These are phyloP conservation scores for Gymnarchus niloticus DNA, from an alignment of 2,113 vertebrate species.

Conservation along the genomic window DNA sequence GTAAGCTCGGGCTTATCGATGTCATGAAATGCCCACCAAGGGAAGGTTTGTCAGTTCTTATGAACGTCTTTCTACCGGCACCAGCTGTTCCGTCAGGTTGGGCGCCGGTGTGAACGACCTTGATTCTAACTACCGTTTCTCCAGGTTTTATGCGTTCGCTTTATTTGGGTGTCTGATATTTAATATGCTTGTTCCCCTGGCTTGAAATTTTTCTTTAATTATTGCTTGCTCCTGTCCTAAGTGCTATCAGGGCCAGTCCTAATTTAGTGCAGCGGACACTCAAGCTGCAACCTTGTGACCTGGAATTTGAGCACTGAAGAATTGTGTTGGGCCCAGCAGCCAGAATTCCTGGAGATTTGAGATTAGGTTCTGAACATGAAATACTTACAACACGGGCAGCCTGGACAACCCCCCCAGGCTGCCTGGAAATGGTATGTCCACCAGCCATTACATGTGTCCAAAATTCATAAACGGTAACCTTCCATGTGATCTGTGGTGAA, in stretches of 20 bases:
- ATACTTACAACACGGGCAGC: not conserved
- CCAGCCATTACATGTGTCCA: not conserved
- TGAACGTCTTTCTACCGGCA: slow-evolving; percentile 81
- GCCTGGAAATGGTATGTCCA: too few species aligned
- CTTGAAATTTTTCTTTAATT: not conserved
- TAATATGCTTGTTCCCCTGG: not conserved
- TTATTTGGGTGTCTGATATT: not conserved
- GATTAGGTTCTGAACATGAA: not conserved
- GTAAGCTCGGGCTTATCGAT: slow-evolving; percentile 64
- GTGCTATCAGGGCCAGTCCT: not conserved
- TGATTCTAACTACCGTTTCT: slow-evolving; percentile 68
- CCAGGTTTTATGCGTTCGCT: not conserved
- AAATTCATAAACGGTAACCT: not conserved
- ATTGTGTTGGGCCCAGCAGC: not conserved
- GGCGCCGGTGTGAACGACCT: slow-evolving; percentile 77
- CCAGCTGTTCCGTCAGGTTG: slow-evolving; percentile 83
- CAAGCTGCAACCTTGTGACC: not conserved
- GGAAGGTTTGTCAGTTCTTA: slow-evolving; percentile 71
- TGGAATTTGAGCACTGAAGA: not conserved
- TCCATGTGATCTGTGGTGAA: not conserved
- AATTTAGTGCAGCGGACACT: not conserved
- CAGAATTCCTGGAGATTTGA: slow-evolving; percentile 1
- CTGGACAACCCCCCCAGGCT: not conserved
- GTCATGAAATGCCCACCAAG: slow-evolving; percentile 63
- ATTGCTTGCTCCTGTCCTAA: not conserved